Evolutionary conservation across 1,140 invertebrate species (phyloP), one percentile per base, ranked within the genome.

Genomic region (Sipha flava): DNA sequence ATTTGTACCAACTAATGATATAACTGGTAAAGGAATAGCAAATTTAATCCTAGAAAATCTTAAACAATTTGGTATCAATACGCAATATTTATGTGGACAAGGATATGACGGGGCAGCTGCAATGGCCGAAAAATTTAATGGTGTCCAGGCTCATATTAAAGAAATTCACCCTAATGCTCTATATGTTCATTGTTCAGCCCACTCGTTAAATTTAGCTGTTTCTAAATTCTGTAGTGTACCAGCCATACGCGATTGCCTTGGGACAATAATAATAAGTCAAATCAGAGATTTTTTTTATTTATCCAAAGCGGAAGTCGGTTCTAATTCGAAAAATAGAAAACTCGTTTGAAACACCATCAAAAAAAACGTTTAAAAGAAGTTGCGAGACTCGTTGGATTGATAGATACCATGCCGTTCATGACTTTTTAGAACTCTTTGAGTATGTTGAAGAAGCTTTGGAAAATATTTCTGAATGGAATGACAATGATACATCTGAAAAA

Each of bases 141-240:
- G 83, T 29, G 82, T 83, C 14, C 81, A 84, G 81, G 81, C 84
- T 81, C 79, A 81, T 70, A 84, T 86, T 77, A 81, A 82, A 79
- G 73, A 83, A 81, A 82, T 79, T 79, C 83, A 23, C 23, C 72
- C 62, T 84, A n/a, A n/a, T n/a, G n/a, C n/a, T n/a, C n/a, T n/a
- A n/a, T n/a, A 80, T 81, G 81, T 81, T 52, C 83, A 82, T 82
- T 85, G 82, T 82, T 83, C 82, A 81, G 84, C 82, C 75, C 83
- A 83, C 82, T 83, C 54, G 81, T 82, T 86, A 77, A 85, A 83
- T 80, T 81, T 83, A 75, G 83, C 75, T 34, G 26, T 82, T 16
- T 70, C 54, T 34, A 37, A 59, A 49, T 40, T 59, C 3, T 52
- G 49, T 52, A 23, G 49, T 52, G 3, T 52, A 23, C 52, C 9